phyloP scores from a whole-genome alignment of 92 coral and sea anemone genomes.

The Pocillopora grandis region DNA sequence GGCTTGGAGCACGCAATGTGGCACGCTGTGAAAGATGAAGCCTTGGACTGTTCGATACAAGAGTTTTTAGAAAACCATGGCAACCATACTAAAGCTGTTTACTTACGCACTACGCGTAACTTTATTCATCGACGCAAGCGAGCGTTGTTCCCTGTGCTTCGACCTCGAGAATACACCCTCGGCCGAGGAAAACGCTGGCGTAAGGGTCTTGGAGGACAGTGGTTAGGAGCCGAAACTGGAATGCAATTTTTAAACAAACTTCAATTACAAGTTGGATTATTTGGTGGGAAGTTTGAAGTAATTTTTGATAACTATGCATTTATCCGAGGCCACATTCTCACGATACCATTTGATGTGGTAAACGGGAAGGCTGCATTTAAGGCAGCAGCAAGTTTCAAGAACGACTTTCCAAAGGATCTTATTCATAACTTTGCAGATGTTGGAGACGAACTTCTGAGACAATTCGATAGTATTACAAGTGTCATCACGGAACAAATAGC shows the following conservation, averaged over 20 bases:
- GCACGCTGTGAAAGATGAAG: slow-evolving; percentile 76
- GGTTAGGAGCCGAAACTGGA: slow-evolving; percentile 78
- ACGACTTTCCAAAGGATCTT: slow-evolving; percentile 83
- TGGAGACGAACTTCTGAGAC: slow-evolving; percentile 63
- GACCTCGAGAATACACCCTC: slow-evolving; percentile 71
- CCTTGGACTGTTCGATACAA: slow-evolving; percentile 66
- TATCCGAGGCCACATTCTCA: slow-evolving; percentile 72
- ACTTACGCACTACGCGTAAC: slow-evolving; percentile 55
- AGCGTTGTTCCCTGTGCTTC: slow-evolving; percentile 79
- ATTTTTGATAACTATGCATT: slow-evolving; percentile 73
- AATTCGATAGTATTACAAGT: slow-evolving; percentile 62
- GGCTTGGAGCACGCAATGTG: slow-evolving; percentile 85
- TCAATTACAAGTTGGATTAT: slow-evolving; percentile 69
- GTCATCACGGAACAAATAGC: slow-evolving; percentile 52
- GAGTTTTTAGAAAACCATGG: slow-evolving; percentile 79
- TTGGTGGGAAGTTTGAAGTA: slow-evolving; percentile 84
- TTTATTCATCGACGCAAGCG: slow-evolving; percentile 70
- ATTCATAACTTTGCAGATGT: slow-evolving; percentile 70
- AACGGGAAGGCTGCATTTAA: slow-evolving; percentile 86
- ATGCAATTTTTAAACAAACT: slow-evolving; percentile 76
- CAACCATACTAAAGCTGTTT: slow-evolving; percentile 56
- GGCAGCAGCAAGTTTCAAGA: slow-evolving; percentile 76
- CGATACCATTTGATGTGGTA: slow-evolving; percentile 68
- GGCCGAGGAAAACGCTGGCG: slow-evolving; percentile 72
- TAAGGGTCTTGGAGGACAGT: slow-evolving; percentile 71